Base-by-base conservation (phyloP, 2,888 invertebrate species). In the Celastrina argiolus region DNA sequence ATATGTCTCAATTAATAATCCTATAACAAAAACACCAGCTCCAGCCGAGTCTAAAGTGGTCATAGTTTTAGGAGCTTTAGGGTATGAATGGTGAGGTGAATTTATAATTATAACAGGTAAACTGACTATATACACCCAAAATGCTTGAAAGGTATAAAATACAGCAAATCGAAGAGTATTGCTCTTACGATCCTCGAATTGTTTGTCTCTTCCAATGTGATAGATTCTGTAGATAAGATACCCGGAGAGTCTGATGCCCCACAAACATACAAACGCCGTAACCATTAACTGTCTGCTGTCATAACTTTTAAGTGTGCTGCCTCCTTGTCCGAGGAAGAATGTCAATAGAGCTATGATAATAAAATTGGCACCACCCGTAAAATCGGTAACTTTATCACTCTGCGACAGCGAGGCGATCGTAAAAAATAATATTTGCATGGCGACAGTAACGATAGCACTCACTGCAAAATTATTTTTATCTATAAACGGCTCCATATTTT, bases 281-380 rank as follows among this genome's bases (percentile, higher is more conserved):
- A 97, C 96, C 95, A 98, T 95, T n/a, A 97, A 91, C 82, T 98
- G 97, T 68, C 98, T 93, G 79, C 95, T 96, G 78, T 97, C 96
- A 78, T 97, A 97, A 66, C 94, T 95, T 94, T 95, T 93, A 41
- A 92, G 82, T 12, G 92, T 90, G 51, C 92, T 95, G 75, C 94
- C 94, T 73, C 94, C 94, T 92, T 96, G 96, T 14, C 97, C 96
- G 56, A 97, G 91, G 78, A 96, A 95, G 87, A 98, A 97, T 34
- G 97, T 97, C 58, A 97, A 89, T 69, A 98, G 84, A 8, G 97
- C 97, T 73, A 98, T 93, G 66, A 97, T 95, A 73, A 97, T 96
- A 84, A 98, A 98, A 88, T 98, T 98, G 67, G 96, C 95, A 67
- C 98, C 98, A 8, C 98, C 97, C 69, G 97, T 97, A 88, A 98